Base-by-base conservation (phyloP, 2,888 invertebrate species). In the Megaustenia siamemsis region DNA sequence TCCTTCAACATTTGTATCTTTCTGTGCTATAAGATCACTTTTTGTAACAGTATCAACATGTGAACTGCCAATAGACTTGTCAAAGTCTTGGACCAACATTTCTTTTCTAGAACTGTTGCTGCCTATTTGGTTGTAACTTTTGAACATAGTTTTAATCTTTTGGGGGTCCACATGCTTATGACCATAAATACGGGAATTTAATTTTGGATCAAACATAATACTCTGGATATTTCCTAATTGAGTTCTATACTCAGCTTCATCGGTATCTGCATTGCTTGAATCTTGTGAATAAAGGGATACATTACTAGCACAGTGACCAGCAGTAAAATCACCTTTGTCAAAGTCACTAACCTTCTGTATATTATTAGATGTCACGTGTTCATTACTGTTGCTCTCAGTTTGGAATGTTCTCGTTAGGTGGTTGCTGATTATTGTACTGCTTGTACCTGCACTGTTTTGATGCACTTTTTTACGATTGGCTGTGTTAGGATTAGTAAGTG, bases 201-300 rank as follows among this genome's bases (percentile, higher is more conserved):
- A 38, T 43, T 77, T 76, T 53, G 83, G 38, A 18, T 83, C 73
- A 68, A 63, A 83, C 83, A 83, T 83, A 45, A 49, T 76, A 21
- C 66, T 83, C 53, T 83, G 83, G 77, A 60, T 38, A 45, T 73
- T 75, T 83, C 75, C 83, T 49, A 83, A 68, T 68, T 77, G 66
- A 28, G 83, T 49, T 77, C 38, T 76, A n/a, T 83, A 83, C 10
- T 83, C 77, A 40, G 28, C 82, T 66, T 76, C 76, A n/a, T 78
- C 78, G 43, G 78, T 43, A 32, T 78, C 78, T 43, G 21, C 15
- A 18, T 4, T 28, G n/a, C 66, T 66, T 38, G 56, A 77, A 66
- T 78, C 66, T 45, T 66, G 56, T 12, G 28, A 15, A 32, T 63
- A 63, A 15, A 32, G 63, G 32, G 21, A 32, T 12, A 63, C 21